These are phyloP conservation scores for Syrista parreyssii DNA, from an alignment of 2,888 invertebrate species.

Conservation along the genomic window DNA sequence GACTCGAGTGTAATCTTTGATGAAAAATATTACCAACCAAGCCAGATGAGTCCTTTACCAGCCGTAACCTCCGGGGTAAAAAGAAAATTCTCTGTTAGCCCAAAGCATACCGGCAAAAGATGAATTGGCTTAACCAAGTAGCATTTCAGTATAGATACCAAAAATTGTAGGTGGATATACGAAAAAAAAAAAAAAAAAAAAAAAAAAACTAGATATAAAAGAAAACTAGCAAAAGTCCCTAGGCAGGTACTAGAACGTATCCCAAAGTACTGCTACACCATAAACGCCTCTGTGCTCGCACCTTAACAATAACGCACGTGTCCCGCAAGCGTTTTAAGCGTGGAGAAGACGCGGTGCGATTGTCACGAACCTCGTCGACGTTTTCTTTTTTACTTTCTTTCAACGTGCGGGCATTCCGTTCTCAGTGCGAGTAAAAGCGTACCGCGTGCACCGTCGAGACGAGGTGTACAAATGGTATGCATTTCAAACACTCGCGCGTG, in stretches of 20 bases:
- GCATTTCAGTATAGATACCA: neutral
- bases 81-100: neutral
- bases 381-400: neutral
- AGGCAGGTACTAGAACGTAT: neutral
- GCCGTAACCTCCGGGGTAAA: neutral
- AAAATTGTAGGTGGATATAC: neutral
- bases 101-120: neutral
- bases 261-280: neutral
- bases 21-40: neutral
- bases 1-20: neutral
- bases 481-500: conserved; percentile 2
- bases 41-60: neutral
- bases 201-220: neutral
- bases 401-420: conserved; percentile 11
- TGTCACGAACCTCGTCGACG: neutral
- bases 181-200: neutral
- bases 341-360: neutral
- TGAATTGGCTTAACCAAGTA: neutral
- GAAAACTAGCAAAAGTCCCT: neutral
- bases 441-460: conserved; percentile 18
- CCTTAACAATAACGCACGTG: neutral
- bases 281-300: neutral
- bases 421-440: conserved; percentile 21
- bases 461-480: conserved; percentile 2
- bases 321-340: neutral